phyloP scores from a whole-genome alignment of 2,113 vertebrate species.

The Chinchilla lanigera region DNA sequence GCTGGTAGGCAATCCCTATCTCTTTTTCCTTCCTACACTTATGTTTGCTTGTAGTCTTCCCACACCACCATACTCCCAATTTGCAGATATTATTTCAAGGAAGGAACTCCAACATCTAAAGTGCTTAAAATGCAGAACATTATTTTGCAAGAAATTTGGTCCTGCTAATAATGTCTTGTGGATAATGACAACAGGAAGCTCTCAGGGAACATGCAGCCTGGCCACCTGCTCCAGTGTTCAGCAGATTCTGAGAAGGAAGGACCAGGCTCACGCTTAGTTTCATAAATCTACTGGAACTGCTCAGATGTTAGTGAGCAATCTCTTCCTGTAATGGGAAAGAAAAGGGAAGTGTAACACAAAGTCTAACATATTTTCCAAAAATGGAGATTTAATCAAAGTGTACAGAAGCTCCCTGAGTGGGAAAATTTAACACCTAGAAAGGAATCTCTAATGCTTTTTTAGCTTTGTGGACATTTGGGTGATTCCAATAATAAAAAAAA shows the following conservation, averaged over 20 bases:
- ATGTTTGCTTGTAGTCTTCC: not conserved
- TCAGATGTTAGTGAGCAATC: not conserved
- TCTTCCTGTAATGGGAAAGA: not conserved
- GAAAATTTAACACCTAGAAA: not conserved
- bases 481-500: not conserved
- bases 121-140: not conserved
- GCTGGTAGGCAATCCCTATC: not conserved
- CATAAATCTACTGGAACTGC: not conserved
- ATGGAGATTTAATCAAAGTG: not conserved
- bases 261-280: not conserved
- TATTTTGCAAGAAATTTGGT: not conserved
- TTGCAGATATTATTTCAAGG: not conserved
- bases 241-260: not conserved
- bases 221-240: not conserved
- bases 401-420: not conserved
- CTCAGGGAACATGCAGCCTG: not conserved
- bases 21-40: not conserved
- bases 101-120: not conserved
- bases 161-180: not conserved
- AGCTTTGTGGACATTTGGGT: not conserved
- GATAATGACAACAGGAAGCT: not conserved
- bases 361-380: not conserved
- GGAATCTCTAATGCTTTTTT: not conserved
- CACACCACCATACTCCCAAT: accelerated
- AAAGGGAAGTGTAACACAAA: not conserved